These are phyloP conservation scores for Orchesella cincta DNA, from an alignment of 1,140 invertebrate species.

Conservation along the genomic window DNA sequence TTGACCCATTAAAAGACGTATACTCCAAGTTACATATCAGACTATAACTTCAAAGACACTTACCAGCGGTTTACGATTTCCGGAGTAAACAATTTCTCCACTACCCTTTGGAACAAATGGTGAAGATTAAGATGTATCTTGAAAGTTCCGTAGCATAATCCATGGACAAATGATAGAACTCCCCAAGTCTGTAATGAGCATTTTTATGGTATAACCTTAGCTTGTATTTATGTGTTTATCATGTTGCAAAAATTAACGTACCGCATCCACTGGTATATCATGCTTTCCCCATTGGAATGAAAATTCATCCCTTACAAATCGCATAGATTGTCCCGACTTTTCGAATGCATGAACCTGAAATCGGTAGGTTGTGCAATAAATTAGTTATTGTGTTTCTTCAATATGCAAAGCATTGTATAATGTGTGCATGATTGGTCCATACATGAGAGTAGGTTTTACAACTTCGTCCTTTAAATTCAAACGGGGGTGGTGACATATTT, in stretches of 20 bases:
- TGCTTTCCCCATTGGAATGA: slow-evolving; percentile 39
- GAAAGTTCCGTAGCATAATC: slow-evolving; percentile 42
- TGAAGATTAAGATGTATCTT: slow-evolving; percentile 37
- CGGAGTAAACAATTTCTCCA: slow-evolving; percentile 39
- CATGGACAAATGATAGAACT: slow-evolving; percentile 38
- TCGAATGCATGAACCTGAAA: not conserved
- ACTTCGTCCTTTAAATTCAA: slow-evolving; percentile 5
- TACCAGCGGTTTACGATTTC: slow-evolving; percentile 45
- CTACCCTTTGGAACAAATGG: slow-evolving; percentile 40
- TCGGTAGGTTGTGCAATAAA: not conserved
- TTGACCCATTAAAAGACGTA: no score
- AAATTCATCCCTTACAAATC: not conserved
- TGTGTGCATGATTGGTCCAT: no score
- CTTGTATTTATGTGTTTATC: not conserved
- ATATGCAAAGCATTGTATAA: not conserved
- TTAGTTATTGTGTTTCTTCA: not conserved
- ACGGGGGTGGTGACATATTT: slow-evolving; percentile 2
- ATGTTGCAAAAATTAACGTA: slow-evolving; percentile 24
- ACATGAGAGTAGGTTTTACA: slow-evolving; percentile 27
- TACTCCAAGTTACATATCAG: no score
- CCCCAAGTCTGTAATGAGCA: not conserved
- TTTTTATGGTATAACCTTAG: not conserved
- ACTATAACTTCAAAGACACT: slow-evolving; percentile 18
- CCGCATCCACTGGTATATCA: slow-evolving; percentile 39
- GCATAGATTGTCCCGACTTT: not conserved